These are phyloP conservation scores for Drosophila mimetica DNA, from an alignment of 2,888 invertebrate species.

Conservation along the genomic window DNA sequence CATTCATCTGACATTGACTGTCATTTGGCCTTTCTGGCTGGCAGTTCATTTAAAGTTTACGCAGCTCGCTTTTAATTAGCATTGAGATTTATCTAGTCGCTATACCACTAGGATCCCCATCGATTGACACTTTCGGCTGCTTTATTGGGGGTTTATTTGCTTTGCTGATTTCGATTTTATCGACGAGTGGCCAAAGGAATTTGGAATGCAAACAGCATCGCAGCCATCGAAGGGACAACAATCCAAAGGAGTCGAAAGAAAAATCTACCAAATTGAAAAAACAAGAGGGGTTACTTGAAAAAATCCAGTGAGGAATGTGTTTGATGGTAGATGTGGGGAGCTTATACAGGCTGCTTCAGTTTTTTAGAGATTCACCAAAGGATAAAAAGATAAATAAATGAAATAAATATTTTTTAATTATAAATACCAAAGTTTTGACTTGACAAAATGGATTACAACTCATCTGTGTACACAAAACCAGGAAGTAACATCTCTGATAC, in stretches of 20 bases:
- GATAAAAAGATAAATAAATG: background rate
- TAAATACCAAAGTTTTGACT: no score
- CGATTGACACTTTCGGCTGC: conserved; percentile 72
- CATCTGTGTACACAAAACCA: no score
- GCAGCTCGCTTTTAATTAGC: conserved; percentile 70
- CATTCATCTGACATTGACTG: conserved; percentile 47
- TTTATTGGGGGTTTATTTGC: conserved; percentile 78
- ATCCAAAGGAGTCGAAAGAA: conserved; percentile 12
- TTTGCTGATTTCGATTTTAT: conserved; percentile 77
- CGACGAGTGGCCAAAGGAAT: conserved; percentile 69
- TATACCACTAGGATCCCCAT: conserved; percentile 32
- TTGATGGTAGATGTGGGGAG: background rate
- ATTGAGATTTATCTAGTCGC: conserved; percentile 14
- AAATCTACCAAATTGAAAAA: background rate
- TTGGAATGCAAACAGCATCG: conserved; percentile 73
- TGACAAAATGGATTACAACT: no score
- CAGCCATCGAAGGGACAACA: conserved; percentile 26
- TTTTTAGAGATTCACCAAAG: background rate
- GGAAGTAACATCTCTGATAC: background rate
- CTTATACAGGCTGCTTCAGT: background rate
- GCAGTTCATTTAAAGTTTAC: conserved; percentile 76
- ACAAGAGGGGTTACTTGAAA: background rate
- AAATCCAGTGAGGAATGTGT: background rate
- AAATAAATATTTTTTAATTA: background rate
- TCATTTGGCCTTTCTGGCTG: conserved; percentile 54